Percentiles rank a stretch among this genome's conserved stretches.
Conservation (phyloP, 1,140 invertebrate species). For the Portunus trituberculatus region DNA sequence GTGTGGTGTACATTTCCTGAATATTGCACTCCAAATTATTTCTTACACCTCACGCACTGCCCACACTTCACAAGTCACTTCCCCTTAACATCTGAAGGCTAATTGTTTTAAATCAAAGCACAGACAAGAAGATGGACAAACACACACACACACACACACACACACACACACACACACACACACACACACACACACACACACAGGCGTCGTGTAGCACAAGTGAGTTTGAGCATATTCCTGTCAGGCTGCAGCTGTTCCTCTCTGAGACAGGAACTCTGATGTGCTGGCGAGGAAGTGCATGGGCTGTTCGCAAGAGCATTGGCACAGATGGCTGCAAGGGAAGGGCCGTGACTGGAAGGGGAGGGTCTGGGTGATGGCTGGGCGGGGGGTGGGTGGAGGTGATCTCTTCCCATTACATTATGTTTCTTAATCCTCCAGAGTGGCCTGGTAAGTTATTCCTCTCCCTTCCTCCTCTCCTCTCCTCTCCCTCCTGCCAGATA, state of each 20-base stretch:
- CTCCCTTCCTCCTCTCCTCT: neutral
- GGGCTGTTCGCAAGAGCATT: too few species aligned
- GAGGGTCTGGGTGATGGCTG: neutral
- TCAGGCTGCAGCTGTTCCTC: too few species aligned
- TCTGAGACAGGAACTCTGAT: neutral
- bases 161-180: too few species aligned
- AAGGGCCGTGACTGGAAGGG: neutral
- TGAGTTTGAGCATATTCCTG: too few species aligned
- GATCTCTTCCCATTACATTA: slow-evolving; percentile 28
- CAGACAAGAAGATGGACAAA: neutral
- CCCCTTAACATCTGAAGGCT: too few species aligned
- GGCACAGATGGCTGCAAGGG: neutral
- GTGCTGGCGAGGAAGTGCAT: neutral
- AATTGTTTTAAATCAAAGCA: neutral
- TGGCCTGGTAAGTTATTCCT: neutral
- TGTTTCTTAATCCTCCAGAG: neutral
- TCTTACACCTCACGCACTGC: too few species aligned
- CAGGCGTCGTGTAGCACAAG: too few species aligned
- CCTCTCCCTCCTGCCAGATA: neutral
- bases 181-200: too few species aligned
- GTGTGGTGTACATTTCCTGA: too few species aligned
- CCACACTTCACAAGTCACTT: too few species aligned
- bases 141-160: neutral
- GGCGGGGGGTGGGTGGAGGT: neutral
- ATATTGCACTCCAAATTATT: too few species aligned